Percentiles rank a stretch among this genome's conserved stretches.
Evolutionary conservation across 2,113 vertebrate species (phyloP).

Genomic region (Forbesichthys agassizii): DNA sequence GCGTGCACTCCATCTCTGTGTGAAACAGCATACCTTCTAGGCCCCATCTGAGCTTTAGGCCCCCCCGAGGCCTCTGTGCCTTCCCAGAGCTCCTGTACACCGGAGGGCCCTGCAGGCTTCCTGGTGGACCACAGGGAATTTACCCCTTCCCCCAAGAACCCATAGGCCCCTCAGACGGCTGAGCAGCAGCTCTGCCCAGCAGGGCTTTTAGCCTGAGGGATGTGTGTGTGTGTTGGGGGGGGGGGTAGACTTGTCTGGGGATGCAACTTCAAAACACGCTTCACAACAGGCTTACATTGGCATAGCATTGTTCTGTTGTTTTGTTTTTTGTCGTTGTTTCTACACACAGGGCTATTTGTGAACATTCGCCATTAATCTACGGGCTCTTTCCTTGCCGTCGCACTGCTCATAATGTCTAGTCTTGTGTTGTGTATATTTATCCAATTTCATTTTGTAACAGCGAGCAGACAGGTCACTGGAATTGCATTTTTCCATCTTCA

Average conservation of each 20-base stretch:
- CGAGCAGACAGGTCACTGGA: too few species aligned
- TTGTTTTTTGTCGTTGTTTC: slow-evolving; percentile 22
- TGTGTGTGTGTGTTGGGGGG: not conserved
- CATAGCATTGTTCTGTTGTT: not conserved
- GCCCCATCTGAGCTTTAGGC: slow-evolving; percentile 77
- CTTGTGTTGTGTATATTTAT: too few species aligned
- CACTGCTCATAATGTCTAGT: too few species aligned
- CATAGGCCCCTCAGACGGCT: slow-evolving; percentile 68
- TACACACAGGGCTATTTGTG: slow-evolving; percentile 17
- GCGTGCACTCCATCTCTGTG: slow-evolving; percentile 58
- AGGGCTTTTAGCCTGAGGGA: slow-evolving; percentile 56
- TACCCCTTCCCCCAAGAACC: slow-evolving; percentile 55
- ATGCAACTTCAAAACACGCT: slow-evolving; percentile 67
- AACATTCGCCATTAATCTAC: too few species aligned
- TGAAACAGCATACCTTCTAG: slow-evolving; percentile 68
- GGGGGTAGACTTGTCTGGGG: slow-evolving; percentile 58
- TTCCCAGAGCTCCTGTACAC: slow-evolving; percentile 70
- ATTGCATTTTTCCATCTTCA: too few species aligned
- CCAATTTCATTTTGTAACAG: slow-evolving; percentile 3
- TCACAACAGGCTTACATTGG: slow-evolving; percentile 50
- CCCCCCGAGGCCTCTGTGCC: slow-evolving; percentile 66
- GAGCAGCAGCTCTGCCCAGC: slow-evolving; percentile 66
- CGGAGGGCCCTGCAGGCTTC: slow-evolving; percentile 67
- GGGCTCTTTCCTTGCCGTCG: too few species aligned
- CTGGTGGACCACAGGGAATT: slow-evolving; percentile 69